Conservation (phyloP, 2,113 vertebrate species). For the Myotis lucifugus region DNA sequence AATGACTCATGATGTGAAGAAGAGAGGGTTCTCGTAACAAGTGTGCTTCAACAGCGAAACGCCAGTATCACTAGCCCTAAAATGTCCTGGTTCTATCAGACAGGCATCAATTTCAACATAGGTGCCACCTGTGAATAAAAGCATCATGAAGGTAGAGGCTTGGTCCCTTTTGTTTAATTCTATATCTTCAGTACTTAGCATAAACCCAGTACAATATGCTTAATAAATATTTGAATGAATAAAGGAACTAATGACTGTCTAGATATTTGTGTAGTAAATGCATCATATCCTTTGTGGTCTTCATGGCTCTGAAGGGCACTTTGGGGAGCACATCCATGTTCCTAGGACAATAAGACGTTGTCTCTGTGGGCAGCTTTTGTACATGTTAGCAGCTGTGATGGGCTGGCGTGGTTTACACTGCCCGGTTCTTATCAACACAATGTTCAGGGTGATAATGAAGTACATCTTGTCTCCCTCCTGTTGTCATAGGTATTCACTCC, state of each 20-base stretch:
- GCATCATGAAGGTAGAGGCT: neutral
- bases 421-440: conserved; percentile 69
- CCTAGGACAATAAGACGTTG: neutral
- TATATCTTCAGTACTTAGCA: neutral
- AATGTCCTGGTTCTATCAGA: neutral
- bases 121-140: neutral
- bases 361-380: conserved; percentile 72
- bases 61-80: neutral
- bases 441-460: conserved; percentile 78
- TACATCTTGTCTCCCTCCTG: conserved; percentile 76
- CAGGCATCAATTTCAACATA: neutral
- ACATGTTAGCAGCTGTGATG: conserved; percentile 71
- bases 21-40: neutral
- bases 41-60: neutral
- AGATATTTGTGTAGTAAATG: neutral
- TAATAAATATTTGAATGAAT: conserved; percentile 36
- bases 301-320: neutral
- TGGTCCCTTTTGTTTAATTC: conserved; percentile 33
- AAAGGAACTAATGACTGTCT: conserved; percentile 16
- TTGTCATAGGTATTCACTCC: conserved; percentile 72
- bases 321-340: neutral
- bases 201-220: neutral
- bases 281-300: neutral
- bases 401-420: conserved; percentile 70
- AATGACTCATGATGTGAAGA: neutral